Evolutionary conservation across 2,888 invertebrate genomes (phyloP).

Genomic region (Drosophila kambysellisi): DNA sequence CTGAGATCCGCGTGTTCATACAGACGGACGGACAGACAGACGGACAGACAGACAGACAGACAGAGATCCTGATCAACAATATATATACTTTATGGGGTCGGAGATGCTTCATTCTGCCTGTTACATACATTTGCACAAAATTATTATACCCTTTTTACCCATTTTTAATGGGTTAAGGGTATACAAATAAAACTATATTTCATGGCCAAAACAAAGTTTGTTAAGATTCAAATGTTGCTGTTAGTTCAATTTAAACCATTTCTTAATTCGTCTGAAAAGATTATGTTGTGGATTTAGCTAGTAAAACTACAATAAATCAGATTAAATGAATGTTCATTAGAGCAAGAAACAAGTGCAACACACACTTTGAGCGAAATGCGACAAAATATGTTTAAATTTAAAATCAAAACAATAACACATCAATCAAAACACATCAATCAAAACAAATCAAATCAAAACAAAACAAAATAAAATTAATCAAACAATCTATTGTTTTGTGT

Average conservation of each 20-base stretch:
- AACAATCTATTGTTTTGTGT: too few relatives aligned
- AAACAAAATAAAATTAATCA: too few relatives aligned
- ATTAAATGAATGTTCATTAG: not conserved
- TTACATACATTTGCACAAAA: too few relatives aligned
- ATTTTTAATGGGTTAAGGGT: too few relatives aligned
- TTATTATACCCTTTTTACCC: too few relatives aligned
- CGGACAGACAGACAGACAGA: too few relatives aligned
- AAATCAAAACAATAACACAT: slow-evolving; percentile 6
- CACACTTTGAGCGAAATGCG: not conserved
- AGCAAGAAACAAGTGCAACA: not conserved
- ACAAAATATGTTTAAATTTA: not conserved
- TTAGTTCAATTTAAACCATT: not conserved
- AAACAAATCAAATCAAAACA: not conserved
- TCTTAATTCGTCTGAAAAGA: not conserved
- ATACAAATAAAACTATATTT: not conserved
- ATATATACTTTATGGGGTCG: too few relatives aligned
- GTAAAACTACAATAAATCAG: not conserved
- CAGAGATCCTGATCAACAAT: too few relatives aligned
- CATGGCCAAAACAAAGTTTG: not conserved
- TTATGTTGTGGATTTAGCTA: not conserved
- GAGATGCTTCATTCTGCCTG: too few relatives aligned
- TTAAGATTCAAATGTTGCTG: not conserved
- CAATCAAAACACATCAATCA: not conserved
- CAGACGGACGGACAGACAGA: too few relatives aligned
- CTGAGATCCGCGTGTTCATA: too few relatives aligned